A percentile compares a stretch with the other conserved stretches of the same genome.
Evolutionary conservation across 2,113 vertebrate species (phyloP).

Genomic region (Artemisiospiza belli): DNA sequence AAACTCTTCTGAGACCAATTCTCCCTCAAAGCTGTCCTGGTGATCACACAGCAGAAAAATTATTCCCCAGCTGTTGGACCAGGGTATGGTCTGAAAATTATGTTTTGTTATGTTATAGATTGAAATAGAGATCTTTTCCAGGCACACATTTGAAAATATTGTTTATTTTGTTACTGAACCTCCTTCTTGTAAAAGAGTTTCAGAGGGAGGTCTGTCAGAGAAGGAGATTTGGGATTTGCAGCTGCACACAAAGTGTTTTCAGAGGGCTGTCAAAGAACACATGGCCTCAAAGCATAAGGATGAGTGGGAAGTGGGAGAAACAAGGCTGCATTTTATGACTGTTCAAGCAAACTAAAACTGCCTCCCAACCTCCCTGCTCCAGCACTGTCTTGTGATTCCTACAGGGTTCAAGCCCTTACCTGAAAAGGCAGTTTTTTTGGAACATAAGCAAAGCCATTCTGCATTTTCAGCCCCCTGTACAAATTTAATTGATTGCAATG

Average conservation of each 20-base stretch:
- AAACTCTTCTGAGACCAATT: not conserved
- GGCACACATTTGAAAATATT: not conserved
- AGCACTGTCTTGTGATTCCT: not conserved
- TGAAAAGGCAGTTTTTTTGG: not conserved
- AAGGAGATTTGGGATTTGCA: not conserved
- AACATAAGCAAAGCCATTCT: not conserved
- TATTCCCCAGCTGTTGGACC: not conserved
- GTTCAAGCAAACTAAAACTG: not conserved
- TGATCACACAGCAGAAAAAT: not conserved
- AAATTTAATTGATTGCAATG: not conserved
- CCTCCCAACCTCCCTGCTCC: not conserved
- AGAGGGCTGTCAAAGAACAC: not conserved
- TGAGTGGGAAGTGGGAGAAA: slow-evolving; percentile 11
- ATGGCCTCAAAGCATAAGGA: not conserved
- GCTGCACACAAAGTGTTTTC: not conserved
- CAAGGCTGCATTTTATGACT: not conserved
- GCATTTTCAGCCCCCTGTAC: not conserved
- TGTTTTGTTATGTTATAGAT: not conserved
- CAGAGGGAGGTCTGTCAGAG: not conserved
- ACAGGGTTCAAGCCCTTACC: not conserved
- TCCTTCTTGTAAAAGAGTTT: not conserved
- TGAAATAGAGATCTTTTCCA: not conserved
- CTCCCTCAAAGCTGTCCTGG: not conserved
- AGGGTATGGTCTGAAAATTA: not conserved
- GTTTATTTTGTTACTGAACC: not conserved